These are phyloP conservation scores for Otus scops DNA, from an alignment of 2,797 vertebrate genomes.

Conservation along the genomic window DNA sequence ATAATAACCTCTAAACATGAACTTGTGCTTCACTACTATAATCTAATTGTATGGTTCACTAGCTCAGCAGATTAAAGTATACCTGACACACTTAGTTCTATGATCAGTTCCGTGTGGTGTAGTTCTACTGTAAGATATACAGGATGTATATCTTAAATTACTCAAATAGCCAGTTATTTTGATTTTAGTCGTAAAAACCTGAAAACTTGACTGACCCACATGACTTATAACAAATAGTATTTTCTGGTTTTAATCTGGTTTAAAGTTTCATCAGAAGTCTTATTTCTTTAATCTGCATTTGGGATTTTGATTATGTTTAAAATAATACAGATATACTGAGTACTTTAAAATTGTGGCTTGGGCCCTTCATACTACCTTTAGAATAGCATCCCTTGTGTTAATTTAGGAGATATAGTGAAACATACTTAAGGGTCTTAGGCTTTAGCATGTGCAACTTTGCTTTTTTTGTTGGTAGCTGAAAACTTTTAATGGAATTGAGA, in stretches of 20 bases:
- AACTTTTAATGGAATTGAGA: neutral
- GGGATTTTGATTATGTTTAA: neutral
- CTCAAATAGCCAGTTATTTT: neutral
- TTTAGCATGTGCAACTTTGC: neutral
- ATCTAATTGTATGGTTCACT: constrained; percentile 63
- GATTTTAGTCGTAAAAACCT: neutral
- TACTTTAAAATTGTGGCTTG: neutral
- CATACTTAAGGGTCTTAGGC: neutral
- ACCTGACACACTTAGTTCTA: neutral
- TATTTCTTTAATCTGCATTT: neutral
- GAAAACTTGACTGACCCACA: neutral
- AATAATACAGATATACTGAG: neutral
- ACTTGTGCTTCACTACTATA: constrained; percentile 25
- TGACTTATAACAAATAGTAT: neutral
- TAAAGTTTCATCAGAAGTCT: neutral
- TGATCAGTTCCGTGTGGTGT: neutral
- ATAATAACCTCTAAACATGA: neutral
- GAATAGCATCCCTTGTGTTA: neutral
- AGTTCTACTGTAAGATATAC: neutral
- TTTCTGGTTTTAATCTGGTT: neutral
- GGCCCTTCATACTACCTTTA: neutral
- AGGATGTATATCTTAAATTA: neutral
- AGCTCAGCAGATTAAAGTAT: constrained; percentile 49
- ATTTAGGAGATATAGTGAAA: neutral
- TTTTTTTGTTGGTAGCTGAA: neutral